Percentiles rank a stretch among this genome's conserved stretches.
phyloP scores from a whole-genome alignment of 2,113 vertebrate species.

The Vulpes vulpes region DNA sequence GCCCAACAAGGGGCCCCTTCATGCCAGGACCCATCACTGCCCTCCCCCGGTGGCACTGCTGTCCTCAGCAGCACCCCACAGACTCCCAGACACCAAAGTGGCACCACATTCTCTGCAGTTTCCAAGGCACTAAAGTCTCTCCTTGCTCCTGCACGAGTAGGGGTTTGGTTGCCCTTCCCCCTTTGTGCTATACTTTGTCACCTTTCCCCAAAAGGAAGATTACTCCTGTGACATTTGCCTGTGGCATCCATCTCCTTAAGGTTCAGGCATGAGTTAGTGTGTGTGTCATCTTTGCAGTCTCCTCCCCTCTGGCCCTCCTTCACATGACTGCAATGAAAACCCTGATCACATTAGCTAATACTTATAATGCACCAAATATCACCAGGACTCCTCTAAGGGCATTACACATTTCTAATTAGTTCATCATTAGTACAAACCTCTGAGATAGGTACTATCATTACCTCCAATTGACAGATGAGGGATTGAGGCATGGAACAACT shows the following conservation, averaged over 20 bases:
- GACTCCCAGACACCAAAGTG: not conserved
- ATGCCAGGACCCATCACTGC: not conserved
- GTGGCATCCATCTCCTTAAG: not conserved
- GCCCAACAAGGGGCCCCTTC: not conserved
- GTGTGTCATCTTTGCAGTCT: not conserved
- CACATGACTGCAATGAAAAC: not conserved
- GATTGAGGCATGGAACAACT: not conserved
- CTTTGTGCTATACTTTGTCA: not conserved
- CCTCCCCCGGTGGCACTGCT: fast-evolving
- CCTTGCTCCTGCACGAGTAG: not conserved
- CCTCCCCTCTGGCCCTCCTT: not conserved
- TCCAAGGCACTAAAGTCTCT: not conserved
- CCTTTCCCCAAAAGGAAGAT: not conserved
- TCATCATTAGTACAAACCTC: not conserved
- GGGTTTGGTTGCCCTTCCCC: not conserved
- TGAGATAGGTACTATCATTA: not conserved
- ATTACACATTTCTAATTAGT: not conserved
- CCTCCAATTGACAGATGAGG: not conserved
- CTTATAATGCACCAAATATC: not conserved
- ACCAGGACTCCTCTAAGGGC: not conserved
- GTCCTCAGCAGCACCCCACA: not conserved
- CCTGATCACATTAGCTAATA: too few relatives aligned
- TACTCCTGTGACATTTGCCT: not conserved
- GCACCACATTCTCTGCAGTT: not conserved
- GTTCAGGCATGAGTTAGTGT: not conserved